Percentiles rank a stretch among this genome's conserved stretches.
phyloP scores from a whole-genome alignment of 2,113 vertebrate genomes.

The Anguilla japonica region DNA sequence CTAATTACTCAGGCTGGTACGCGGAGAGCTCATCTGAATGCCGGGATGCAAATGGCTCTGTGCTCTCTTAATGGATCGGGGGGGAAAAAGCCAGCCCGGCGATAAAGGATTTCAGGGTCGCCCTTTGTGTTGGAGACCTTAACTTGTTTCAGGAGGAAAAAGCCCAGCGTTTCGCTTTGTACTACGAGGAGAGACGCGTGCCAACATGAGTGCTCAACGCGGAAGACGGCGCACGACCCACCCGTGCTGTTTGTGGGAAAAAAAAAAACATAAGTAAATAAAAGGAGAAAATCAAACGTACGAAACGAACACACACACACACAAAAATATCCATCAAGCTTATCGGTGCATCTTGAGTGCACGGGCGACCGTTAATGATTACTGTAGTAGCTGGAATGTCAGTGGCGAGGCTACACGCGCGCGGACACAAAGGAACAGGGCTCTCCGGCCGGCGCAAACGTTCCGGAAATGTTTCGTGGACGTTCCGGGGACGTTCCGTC shows the following conservation, averaged over 20 bases:
- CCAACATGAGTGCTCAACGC: neutral
- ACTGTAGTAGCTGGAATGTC: conserved; percentile 1
- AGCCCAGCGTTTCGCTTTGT: conserved; percentile 63
- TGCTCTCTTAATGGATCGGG: conserved; percentile 75
- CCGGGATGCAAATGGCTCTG: conserved; percentile 85
- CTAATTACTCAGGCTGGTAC: conserved; percentile 83
- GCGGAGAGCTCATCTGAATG: conserved; percentile 83
- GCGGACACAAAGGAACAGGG: neutral
- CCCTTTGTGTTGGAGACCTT: conserved; percentile 73
- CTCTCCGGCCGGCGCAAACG: neutral
- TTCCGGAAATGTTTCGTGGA: neutral
- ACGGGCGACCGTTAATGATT: neutral
- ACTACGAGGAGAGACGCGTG: neutral
- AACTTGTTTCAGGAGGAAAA: conserved; percentile 62
- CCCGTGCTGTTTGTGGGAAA: neutral
- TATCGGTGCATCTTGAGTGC: neutral
- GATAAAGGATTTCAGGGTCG: conserved; percentile 78
- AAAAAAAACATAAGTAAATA: neutral
- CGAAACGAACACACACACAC: neutral
- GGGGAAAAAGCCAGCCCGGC: conserved; percentile 71
- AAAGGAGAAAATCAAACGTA: neutral
- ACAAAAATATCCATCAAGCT: neutral
- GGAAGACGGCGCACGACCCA: neutral
- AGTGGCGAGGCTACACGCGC: neutral
- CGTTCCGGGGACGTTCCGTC: neutral